Evolutionary conservation across 2,888 invertebrate genomes (phyloP).

Genomic region (Tanytarsus gracilentus): DNA sequence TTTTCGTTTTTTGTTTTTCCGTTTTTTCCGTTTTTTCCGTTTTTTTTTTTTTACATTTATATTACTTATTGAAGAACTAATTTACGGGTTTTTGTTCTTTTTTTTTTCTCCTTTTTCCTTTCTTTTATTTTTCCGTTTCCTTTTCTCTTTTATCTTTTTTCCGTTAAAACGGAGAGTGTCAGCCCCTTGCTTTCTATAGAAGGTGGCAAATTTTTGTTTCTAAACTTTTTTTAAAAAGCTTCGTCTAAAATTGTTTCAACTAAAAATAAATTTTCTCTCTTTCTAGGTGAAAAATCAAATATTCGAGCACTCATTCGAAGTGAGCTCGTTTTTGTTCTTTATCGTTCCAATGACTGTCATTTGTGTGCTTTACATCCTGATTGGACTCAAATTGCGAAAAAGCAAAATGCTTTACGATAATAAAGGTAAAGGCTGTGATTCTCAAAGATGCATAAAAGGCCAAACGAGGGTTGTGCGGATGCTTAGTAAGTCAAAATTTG

Average conservation of each 20-base stretch:
- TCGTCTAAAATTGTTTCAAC: neutral
- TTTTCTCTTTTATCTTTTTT: no score
- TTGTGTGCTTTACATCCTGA: slow-evolving; percentile 68
- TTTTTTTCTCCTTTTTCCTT: no score
- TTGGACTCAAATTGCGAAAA: slow-evolving; percentile 61
- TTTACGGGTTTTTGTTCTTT: no score
- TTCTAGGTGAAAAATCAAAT: slow-evolving; percentile 41
- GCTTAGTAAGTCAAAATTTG: slow-evolving; percentile 55
- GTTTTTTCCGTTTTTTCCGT: no score
- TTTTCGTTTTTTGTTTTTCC: no score
- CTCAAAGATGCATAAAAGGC: slow-evolving; percentile 34
- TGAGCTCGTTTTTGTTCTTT: slow-evolving; percentile 75
- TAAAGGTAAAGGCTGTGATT: slow-evolving; percentile 44
- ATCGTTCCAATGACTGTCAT: slow-evolving; percentile 81
- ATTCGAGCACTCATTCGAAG: slow-evolving; percentile 62
- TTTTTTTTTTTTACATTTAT: no score
- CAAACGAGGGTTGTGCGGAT: slow-evolving; percentile 66
- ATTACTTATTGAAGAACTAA: no score
- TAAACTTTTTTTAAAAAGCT: no score
- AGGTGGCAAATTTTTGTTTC: no score
- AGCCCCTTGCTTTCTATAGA: no score
- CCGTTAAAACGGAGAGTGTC: no score
- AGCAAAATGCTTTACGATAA: slow-evolving; percentile 53
- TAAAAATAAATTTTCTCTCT: neutral
- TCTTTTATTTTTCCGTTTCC: no score